Conservation (phyloP, 2,888 invertebrate species). For the Agrotis clavis region DNA sequence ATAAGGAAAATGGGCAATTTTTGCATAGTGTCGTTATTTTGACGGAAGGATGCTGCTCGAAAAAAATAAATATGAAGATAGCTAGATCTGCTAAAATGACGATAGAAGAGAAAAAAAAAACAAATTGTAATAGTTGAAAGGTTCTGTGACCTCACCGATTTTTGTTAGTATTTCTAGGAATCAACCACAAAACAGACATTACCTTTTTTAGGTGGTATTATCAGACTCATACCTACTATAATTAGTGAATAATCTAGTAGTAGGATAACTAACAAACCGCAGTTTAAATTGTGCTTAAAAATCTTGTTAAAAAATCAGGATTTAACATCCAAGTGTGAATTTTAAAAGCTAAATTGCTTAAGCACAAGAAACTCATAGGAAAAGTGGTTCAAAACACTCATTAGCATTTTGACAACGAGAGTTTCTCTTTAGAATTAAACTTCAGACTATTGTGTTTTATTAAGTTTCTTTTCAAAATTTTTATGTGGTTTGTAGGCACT, state of each 20-base stretch:
- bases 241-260: no score
- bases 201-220: no score
- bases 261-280: background rate
- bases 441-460: background rate
- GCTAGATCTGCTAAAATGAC: background rate
- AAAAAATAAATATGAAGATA: constrained; percentile 18
- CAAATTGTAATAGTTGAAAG: background rate
- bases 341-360: background rate
- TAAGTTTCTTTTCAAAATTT: constrained; percentile 42
- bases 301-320: background rate
- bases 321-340: background rate
- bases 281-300: no score
- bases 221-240: no score
- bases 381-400: constrained; percentile 14
- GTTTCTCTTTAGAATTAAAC: constrained; percentile 38
- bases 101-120: background rate
- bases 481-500: constrained; percentile 11
- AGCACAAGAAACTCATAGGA: background rate
- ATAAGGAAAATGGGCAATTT: constrained; percentile 34
- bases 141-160: background rate
- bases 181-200: background rate
- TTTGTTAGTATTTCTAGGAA: background rate
- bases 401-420: constrained; percentile 26
- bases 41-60: constrained; percentile 38
- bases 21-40: constrained; percentile 34